phyloP scores from a whole-genome alignment of 2,888 invertebrate species.

The Callyntrura guangdongensis region DNA sequence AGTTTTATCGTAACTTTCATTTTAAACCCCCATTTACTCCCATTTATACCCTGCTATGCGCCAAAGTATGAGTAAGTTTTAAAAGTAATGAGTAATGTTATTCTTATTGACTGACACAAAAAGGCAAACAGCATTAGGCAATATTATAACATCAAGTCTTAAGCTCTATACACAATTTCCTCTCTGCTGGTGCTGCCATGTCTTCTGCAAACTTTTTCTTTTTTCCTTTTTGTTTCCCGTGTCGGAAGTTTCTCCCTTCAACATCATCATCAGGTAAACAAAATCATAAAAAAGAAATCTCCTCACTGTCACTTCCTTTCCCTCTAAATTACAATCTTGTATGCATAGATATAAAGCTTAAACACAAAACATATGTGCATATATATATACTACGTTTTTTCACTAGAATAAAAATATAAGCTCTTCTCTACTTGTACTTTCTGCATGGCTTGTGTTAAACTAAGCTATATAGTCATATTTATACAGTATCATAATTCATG shows the following conservation, averaged over 20 bases:
- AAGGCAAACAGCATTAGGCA: too few relatives aligned
- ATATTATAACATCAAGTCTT: too few relatives aligned
- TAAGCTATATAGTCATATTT: not conserved
- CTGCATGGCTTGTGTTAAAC: not conserved
- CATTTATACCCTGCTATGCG: not conserved
- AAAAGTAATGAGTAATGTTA: not conserved
- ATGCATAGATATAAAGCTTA: not conserved
- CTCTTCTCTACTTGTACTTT: constrained; percentile 14
- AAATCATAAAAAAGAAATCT: constrained; percentile 48
- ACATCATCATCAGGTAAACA: constrained; percentile 47
- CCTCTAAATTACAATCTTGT: not conserved
- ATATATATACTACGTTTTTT: not conserved
- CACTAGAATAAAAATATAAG: not conserved
- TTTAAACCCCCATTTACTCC: too few relatives aligned
- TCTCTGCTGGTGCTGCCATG: not conserved
- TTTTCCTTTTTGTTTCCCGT: not conserved
- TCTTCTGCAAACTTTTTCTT: not conserved
- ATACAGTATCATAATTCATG: not conserved
- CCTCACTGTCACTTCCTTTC: not conserved
- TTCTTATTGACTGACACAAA: not conserved
- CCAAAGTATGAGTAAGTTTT: too few relatives aligned
- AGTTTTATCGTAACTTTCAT: not conserved
- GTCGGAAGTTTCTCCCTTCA: not conserved
- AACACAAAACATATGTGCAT: not conserved
- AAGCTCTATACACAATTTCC: not conserved